A percentile compares a stretch with the other conserved stretches of the same genome.
Evolutionary conservation across 2,797 vertebrate species (phyloP).

Genomic region (Lepidocolaptes lacrymiger): DNA sequence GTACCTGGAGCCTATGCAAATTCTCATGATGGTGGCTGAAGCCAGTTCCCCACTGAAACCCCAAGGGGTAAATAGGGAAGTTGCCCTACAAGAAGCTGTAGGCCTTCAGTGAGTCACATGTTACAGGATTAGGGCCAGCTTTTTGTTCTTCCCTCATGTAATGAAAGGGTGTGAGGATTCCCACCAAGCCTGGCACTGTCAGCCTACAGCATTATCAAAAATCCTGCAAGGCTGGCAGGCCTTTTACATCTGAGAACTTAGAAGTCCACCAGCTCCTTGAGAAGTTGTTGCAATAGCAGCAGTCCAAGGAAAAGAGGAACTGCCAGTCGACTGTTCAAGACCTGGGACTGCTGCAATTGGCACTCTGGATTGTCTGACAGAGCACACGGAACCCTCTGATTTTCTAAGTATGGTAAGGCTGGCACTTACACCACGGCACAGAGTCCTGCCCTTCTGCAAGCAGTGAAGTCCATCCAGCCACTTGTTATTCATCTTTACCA

Average conservation of each 20-base stretch:
- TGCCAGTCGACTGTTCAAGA: background rate
- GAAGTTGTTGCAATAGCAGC: background rate
- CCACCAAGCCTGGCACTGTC: background rate
- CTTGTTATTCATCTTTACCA: background rate
- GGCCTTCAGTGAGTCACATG: background rate
- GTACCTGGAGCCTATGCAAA: background rate
- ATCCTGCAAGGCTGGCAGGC: background rate
- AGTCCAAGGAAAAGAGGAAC: background rate
- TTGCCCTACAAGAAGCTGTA: background rate
- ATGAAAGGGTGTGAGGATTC: background rate
- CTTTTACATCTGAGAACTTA: background rate
- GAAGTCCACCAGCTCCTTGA: background rate
- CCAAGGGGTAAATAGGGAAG: background rate
- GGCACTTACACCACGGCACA: background rate
- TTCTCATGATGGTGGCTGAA: background rate
- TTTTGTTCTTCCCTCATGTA: background rate
- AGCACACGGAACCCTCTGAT: background rate
- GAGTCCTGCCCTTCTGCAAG: background rate
- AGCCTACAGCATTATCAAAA: background rate
- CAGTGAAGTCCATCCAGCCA: background rate
- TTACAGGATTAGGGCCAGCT: background rate
- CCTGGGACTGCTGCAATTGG: background rate
- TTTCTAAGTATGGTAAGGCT: rapidly evolving
- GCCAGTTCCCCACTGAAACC: background rate
- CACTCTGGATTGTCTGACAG: background rate